phyloP scores from a whole-genome alignment of 23 tunicate species.

The Botrylloides violaceus region DNA sequence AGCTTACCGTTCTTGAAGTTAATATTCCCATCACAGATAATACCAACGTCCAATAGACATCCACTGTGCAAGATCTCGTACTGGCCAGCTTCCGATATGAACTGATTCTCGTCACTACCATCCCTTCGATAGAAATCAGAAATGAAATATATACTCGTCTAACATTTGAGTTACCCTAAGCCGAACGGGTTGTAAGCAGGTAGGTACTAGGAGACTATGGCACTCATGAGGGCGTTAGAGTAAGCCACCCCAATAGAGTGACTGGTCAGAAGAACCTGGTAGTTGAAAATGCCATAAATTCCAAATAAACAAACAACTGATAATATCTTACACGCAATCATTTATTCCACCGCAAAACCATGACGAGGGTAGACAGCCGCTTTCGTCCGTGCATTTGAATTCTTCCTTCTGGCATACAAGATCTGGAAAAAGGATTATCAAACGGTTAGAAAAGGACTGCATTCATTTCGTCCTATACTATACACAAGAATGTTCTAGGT shows the following conservation, averaged over 20 bases:
- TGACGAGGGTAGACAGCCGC: not conserved
- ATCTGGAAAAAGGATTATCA: not conserved
- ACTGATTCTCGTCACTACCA: not conserved
- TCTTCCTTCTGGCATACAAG: not conserved
- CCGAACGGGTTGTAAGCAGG: too few species aligned
- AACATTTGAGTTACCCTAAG: too few species aligned
- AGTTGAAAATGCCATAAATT: too few species aligned
- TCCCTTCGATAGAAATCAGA: not conserved
- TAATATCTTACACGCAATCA: not conserved
- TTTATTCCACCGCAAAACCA: not conserved
- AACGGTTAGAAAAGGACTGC: too few species aligned
- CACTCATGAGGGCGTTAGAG: too few species aligned
- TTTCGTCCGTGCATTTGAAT: not conserved
- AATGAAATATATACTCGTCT: too few species aligned
- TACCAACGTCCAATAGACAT: not conserved
- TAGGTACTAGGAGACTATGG: too few species aligned
- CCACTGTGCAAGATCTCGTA: not conserved
- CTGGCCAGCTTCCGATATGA: not conserved
- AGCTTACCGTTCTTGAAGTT: not conserved
- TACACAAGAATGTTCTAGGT: too few species aligned
- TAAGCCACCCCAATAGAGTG: too few species aligned
- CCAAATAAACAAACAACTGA: too few species aligned
- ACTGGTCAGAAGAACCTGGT: too few species aligned
- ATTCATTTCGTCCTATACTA: too few species aligned
- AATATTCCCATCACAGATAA: not conserved